Base-by-base conservation (phyloP, 2,113 vertebrate genomes). In the Actinemys pallida region DNA sequence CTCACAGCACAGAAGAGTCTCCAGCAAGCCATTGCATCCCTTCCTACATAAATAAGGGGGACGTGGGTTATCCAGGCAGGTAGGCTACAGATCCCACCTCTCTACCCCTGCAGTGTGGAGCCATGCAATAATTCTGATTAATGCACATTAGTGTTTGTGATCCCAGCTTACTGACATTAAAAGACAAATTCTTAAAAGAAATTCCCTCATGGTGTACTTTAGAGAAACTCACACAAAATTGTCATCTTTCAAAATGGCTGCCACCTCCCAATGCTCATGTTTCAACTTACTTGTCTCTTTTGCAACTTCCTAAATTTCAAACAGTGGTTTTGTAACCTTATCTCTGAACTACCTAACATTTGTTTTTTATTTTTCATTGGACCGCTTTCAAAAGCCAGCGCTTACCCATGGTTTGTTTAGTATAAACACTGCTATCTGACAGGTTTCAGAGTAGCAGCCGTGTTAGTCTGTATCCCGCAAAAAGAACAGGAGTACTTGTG, bases 321-420 rank as follows among this genome's bases (percentile, higher is more conserved):
- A 89, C 59, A 8, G 14, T 81, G 89, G 80, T 95, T 92, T 95
- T 95, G 94, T 94, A 94, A 95, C 84, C 85, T 86, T 53, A 80
- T 93, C 95, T 96, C 87, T 94, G 88, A 93, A 93, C 87, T 90
- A 85, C 27, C 3, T 0, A 94, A 92, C 90, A 91, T 79, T 92
- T 95, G 92, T 84, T 96, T 83, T 24, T 53, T 95, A 79, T 88
- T 93, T 95, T 62, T 91, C 57, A 45, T 62, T 75, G 10, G 47
- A 50, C 83, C 76, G 50, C 87, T 96, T 69, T 86, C 92, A 92
- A 83, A 93, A 94, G 56, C 80, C 72, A 56, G 80, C 50, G 10
- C 42, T 90, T 93, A 57, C 35, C 53, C 39, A 17, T 9, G 88
- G 88, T 56, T 62, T 53, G 10, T 90, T 92, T 54, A 81, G n/a